Conservation (phyloP, 2,113 vertebrate genomes). For the Rhodinocichla rosea region DNA sequence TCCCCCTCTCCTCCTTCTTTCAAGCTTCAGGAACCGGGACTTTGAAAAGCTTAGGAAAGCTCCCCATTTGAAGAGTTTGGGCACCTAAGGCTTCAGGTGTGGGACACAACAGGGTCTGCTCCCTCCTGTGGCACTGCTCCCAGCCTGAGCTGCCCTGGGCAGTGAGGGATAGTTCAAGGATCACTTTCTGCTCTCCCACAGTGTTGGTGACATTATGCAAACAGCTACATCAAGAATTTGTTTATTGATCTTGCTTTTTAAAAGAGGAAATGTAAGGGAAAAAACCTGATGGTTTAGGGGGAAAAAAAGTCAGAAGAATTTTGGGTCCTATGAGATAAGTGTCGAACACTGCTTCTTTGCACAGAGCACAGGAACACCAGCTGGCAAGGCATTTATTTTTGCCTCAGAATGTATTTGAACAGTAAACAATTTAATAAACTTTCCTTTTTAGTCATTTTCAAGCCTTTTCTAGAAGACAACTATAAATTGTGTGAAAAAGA, state of each 20-base stretch:
- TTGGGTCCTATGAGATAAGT: conserved; percentile 61
- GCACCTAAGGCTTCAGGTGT: background rate
- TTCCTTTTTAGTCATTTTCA: conserved; percentile 37
- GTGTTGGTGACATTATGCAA: background rate
- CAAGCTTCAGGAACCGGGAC: background rate
- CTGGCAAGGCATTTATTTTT: conserved; percentile 66
- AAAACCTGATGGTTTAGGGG: background rate
- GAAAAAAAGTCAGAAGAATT: conserved; percentile 28
- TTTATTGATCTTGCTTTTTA: conserved; percentile 21
- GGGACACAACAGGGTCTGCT: background rate
- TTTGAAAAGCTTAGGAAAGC: background rate
- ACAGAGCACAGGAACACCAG: conserved; percentile 59
- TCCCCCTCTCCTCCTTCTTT: background rate
- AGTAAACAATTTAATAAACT: conserved; percentile 68
- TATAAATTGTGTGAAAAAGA: conserved; percentile 29
- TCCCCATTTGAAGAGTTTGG: background rate
- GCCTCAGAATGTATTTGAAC: conserved; percentile 55
- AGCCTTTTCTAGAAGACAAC: conserved; percentile 34
- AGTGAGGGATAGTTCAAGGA: background rate
- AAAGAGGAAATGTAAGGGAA: background rate
- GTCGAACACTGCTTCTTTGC: conserved; percentile 38
- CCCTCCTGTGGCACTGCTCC: background rate
- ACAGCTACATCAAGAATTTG: background rate
- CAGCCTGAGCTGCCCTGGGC: background rate
- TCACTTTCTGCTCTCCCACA: background rate